Evolutionary conservation across 2,113 vertebrate genomes (phyloP), one percentile per base, ranked within the genome.

Genomic region (Lucifuga dentata): DNA sequence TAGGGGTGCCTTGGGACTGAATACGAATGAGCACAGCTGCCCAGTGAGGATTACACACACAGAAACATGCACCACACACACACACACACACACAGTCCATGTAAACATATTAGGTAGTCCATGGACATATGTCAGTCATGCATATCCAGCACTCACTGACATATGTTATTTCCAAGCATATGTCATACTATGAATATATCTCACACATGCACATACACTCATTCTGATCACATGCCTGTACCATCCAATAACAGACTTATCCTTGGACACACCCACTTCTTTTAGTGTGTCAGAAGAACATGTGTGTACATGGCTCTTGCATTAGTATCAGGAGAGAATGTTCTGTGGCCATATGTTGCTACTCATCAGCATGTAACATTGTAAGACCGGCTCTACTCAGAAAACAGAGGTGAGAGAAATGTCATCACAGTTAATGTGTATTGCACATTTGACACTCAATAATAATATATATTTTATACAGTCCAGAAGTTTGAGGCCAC

Each of bases 1-100:
- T 68, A 32, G 58, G 80, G 84, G 81, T 70, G 81, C 87, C 84
- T 81, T 10, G 56, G 79, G 86, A 83, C 69, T 83, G 79, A 81
- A 87, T 81, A 79, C 35, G 51, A 89, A 89, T 75, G 63, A 81
- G 80, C 17, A 4, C 86, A 90, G 82, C 82, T 87, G 86, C 78
- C 78, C 67, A 65, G 50, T 71, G 63, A 23, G 39, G 84, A 84
- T 88, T 86, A 87, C 69, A 80, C 46, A 68, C 43, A 49, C 20
- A 35, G 35, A 36, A 16, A 29, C 26, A 33, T 45, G 61, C 32
- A 46, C 11, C 61, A 24, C 20, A 32, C 41, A 3, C 19, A 67
- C n/a, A 23, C 57, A 48, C 15, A 40, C 16, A 49, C 41, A 40
- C 23, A 62, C 51, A 62, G 16, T 26, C 19, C 9, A 33, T 29